These are phyloP conservation scores for Anniella stebbinsi DNA, from an alignment of 2,797 vertebrate genomes.

Conservation along the genomic window DNA sequence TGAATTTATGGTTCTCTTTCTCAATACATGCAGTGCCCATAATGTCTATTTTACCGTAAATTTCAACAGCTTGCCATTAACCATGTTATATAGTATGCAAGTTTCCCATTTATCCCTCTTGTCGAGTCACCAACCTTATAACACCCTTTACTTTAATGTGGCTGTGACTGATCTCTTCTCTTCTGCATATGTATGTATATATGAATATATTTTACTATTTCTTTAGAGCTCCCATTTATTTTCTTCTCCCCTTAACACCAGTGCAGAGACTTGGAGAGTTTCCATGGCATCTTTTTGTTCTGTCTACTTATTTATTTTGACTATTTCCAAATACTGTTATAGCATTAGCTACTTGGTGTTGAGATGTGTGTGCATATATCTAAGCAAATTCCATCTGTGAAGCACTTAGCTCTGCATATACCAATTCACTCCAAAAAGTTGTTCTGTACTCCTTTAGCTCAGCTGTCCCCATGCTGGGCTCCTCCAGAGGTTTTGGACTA, in stretches of 20 bases:
- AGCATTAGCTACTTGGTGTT: constrained; percentile 16
- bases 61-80: background rate
- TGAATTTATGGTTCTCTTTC: constrained; percentile 39
- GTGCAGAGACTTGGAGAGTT: background rate
- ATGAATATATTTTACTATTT: constrained; percentile 10
- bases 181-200: background rate
- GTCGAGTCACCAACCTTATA: background rate
- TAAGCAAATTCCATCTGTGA: constrained; percentile 17
- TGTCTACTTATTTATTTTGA: background rate
- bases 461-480: too few species aligned
- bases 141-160: constrained; percentile 12
- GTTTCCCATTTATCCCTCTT: constrained; percentile 23
- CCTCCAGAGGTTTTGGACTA: too few species aligned
- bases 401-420: background rate
- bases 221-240: background rate
- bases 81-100: constrained; percentile 44
- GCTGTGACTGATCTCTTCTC: background rate
- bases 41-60: constrained; percentile 25
- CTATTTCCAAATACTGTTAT: background rate
- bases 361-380: background rate
- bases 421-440: too few species aligned
- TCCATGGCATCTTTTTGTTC: background rate
- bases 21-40: constrained; percentile 31
- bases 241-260: background rate
- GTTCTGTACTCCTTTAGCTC: background rate